Base-by-base conservation (phyloP, 2,888 invertebrate genomes). In the Flexamia atlantica region DNA sequence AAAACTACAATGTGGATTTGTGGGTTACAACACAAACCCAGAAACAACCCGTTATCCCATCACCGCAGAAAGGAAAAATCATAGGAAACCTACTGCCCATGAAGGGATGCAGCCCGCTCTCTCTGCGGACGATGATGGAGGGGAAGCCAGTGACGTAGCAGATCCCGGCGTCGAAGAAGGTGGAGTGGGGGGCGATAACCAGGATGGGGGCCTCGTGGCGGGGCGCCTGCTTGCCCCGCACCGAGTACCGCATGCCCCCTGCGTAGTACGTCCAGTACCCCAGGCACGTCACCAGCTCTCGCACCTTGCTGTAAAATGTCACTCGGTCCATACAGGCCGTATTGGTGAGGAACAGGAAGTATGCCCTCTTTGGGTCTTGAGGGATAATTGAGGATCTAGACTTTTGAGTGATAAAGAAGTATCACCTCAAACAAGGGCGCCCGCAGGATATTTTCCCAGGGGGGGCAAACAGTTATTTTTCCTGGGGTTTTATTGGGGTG, bases 131-230 rank as follows among this genome's bases (percentile, higher is more conserved):
- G 90, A 97, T 96, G 89, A 96, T 95, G 17, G 96, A 95, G 10
- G 96, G 95, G 90, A 96, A 95, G 89, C 94, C 94, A 84, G 96
- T 94, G 87, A 95, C 94, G 90, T 96, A 95, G 88, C 96, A 95
- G 88, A 96, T 94, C 88, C 97, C 94, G 88, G 96, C 95, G 91
- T 98, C 98, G 89, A 97, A 93, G 92, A 96, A 97, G 7, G 97
- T 95, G 84, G 97, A 97, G 90, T 98, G 98, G 3, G 98, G 97
- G 0, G 97, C 97, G 80, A 95, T 93, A 82, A 96, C 96, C 85
- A 97, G 92, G 87, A 98, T 95, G 20, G 97, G 97, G 7, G 97
- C 97, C 89, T 97, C 97, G 84, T 92, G 90, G 76, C 95, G 91
- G 85, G 93, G 92, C 85, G 95, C 97, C 89, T 95, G 95, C 86